Evolutionary conservation across 2,113 vertebrate genomes (phyloP), one percentile per base, ranked within the genome.

Genomic region (Pitta sordida): DNA sequence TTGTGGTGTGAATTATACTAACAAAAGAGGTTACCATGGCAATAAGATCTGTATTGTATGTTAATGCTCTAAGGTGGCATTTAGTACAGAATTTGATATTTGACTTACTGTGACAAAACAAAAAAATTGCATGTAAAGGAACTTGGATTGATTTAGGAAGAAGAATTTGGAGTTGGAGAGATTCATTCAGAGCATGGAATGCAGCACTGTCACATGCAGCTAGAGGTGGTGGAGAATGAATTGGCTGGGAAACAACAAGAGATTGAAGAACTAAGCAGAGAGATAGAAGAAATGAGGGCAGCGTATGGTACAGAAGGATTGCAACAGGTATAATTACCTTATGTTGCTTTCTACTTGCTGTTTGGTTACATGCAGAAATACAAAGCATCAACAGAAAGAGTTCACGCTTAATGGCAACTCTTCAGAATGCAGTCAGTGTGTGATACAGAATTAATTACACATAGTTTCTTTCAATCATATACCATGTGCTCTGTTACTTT

Each of bases 291-390:
- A 88, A 98, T 99, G 96, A 98, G 98, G 89, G 97, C 98, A 62
- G 94, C 97, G 17, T 99, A 98, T 84, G 99, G 99, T 81, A 98
- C 98, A 27, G 99, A 99, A 88, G 99, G 98, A 87, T 98, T 99
- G 27, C 98, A 99, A 94, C 99, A 99, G 98, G 99, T 99, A 98
- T 88, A 83, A 93, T 91, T 92, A 89, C 94, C 87, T 96, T 96
- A 36, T 19, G 82, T 95, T 94, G 88, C 95, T 94, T 91, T 96
- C 97, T 96, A 7, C 78, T 95, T 93, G 83, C 78, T 96, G 10
- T 86, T 94, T 3, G 34, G 80, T 94, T 91, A 85, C 10, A 10
- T 63, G 69, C 34, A 29, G 39, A 93, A 67, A 52, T 62, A n/a
- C 53, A 74, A 71, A 93, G 32, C 34, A 41, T 89, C 82, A 43